These are phyloP conservation scores for Pseudomyrmex pallidus DNA, from an alignment of 1,140 invertebrate genomes.

Conservation along the genomic window DNA sequence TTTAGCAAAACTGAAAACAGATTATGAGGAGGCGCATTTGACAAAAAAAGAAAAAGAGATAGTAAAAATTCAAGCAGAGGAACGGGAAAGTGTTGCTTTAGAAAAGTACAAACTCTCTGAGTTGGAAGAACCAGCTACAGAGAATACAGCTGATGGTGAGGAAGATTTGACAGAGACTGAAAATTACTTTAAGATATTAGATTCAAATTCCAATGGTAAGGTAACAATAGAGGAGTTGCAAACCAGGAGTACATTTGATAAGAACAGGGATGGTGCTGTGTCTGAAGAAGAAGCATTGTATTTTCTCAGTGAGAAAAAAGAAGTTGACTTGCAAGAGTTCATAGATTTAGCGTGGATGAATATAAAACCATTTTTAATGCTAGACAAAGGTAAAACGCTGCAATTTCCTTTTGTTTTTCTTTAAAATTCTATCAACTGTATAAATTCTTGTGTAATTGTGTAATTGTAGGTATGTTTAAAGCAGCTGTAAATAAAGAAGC, in stretches of 20 bases:
- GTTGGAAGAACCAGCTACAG: slow-evolving; percentile 85
- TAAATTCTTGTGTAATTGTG: slow-evolving; percentile 19
- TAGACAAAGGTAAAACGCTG: slow-evolving; percentile 87
- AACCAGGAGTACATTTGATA: slow-evolving; percentile 92
- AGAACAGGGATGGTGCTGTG: slow-evolving; percentile 94
- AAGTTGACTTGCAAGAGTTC: slow-evolving; percentile 90
- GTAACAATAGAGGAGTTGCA: slow-evolving; percentile 92
- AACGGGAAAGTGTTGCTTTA: slow-evolving; percentile 90
- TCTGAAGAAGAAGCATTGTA: slow-evolving; percentile 94
- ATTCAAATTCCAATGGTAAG: slow-evolving; percentile 91
- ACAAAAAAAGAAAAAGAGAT: slow-evolving; percentile 90
- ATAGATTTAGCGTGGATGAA: slow-evolving; percentile 89
- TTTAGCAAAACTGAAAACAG: slow-evolving; percentile 89
- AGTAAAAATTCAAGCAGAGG: slow-evolving; percentile 90
- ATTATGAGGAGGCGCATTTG: slow-evolving; percentile 90
- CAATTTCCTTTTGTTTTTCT: not conserved
- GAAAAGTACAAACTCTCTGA: slow-evolving; percentile 91
- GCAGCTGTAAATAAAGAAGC: slow-evolving; percentile 74
- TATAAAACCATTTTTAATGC: slow-evolving; percentile 92
- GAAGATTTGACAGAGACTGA: slow-evolving; percentile 87
- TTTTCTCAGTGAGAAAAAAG: slow-evolving; percentile 90
- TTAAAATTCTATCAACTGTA: not conserved
- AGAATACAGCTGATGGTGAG: slow-evolving; percentile 87
- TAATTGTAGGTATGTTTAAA: slow-evolving; percentile 85
- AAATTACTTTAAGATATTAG: slow-evolving; percentile 90